These are phyloP conservation scores for Falco peregrinus DNA, from an alignment of 2,797 vertebrate species.

Conservation along the genomic window DNA sequence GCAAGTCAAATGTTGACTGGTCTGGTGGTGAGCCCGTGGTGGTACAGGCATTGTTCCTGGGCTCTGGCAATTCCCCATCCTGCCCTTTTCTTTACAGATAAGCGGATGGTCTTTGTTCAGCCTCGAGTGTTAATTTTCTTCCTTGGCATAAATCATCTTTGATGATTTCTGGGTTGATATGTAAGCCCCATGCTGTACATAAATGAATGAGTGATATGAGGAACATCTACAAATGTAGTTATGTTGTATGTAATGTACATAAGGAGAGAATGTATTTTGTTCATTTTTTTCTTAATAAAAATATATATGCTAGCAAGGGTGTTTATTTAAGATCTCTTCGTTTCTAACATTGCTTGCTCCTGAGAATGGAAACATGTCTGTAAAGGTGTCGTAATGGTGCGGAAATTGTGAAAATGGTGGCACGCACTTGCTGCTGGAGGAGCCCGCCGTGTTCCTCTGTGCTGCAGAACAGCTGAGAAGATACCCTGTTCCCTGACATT, in stretches of 20 bases:
- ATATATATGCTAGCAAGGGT: slow-evolving; percentile 37
- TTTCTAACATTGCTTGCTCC: rapidly evolving
- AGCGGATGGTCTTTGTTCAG: background rate
- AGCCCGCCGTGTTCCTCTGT: background rate
- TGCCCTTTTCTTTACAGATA: background rate
- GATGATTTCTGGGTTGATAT: slow-evolving; percentile 73
- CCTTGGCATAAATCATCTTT: slow-evolving; percentile 67
- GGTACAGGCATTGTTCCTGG: background rate
- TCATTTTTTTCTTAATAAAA: slow-evolving; percentile 90
- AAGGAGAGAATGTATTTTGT: slow-evolving; percentile 99
- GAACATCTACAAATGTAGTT: slow-evolving; percentile 82
- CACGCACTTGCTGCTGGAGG: background rate
- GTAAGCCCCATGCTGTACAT: slow-evolving; percentile 84
- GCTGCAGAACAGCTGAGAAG: background rate
- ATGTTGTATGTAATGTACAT: slow-evolving; percentile 98
- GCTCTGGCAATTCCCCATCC: background rate
- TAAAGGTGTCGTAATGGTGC: background rate
- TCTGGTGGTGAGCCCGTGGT: background rate
- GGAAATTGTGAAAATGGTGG: background rate
- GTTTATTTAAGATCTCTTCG: background rate
- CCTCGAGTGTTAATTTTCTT: slow-evolving; percentile 17
- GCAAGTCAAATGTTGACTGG: background rate
- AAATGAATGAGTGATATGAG: slow-evolving; percentile 79
- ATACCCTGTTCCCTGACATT: background rate
- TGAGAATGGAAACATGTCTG: background rate